phyloP scores from a whole-genome alignment of 2,797 vertebrate species.

The Cyclura pinguis region DNA sequence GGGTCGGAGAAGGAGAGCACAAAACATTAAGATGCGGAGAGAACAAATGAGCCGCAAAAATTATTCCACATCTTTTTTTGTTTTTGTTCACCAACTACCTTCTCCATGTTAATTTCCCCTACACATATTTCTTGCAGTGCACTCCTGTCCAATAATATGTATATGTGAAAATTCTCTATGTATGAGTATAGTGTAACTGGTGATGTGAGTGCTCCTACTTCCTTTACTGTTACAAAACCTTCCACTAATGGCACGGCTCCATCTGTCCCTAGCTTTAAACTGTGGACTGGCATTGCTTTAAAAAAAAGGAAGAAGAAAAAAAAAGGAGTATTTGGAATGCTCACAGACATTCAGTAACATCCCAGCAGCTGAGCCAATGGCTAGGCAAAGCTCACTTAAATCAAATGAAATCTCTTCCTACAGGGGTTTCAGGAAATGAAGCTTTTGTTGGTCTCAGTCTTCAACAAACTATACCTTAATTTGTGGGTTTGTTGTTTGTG shows the following conservation, averaged over 20 bases:
- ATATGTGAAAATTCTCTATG: too few species aligned
- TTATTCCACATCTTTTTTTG: neutral
- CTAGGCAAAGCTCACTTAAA: neutral
- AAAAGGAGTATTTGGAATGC: neutral
- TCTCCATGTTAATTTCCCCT: neutral
- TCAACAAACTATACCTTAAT: neutral
- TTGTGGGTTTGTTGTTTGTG: too few species aligned
- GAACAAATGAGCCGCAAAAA: neutral
- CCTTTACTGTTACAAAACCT: neutral
- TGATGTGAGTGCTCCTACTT: neutral
- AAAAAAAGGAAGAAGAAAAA: neutral
- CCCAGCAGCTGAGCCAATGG: neutral
- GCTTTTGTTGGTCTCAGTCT: neutral
- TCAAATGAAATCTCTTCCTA: neutral
- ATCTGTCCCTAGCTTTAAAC: neutral
- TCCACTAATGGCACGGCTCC: neutral
- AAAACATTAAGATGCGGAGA: neutral
- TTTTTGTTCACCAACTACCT: neutral
- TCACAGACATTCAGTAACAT: neutral
- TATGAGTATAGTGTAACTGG: neutral
- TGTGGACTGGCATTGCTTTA: neutral
- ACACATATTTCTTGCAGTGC: neutral
- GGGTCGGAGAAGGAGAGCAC: slow-evolving; percentile 50
- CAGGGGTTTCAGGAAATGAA: neutral
- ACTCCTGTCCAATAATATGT: neutral